Percentiles rank a stretch among this genome's conserved stretches.
Evolutionary conservation across 1,140 invertebrate genomes (phyloP).

Genomic region (Drosophila serrata): DNA sequence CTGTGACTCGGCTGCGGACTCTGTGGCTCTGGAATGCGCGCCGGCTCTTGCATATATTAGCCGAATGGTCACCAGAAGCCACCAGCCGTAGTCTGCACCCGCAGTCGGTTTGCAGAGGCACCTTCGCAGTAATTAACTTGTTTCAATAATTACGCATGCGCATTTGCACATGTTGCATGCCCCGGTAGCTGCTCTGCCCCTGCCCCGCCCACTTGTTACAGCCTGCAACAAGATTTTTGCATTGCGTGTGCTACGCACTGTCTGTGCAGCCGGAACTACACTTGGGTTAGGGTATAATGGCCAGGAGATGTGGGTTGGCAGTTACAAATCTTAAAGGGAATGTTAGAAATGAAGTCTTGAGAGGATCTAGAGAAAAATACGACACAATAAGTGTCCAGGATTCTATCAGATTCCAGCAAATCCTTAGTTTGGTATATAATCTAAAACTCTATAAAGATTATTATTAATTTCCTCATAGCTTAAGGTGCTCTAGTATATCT

Average conservation of each 20-base stretch:
- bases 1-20: conserved; percentile 43
- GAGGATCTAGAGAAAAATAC: neutral
- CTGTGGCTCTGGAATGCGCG: conserved; percentile 66
- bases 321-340: neutral
- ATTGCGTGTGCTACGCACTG: conserved; percentile 69
- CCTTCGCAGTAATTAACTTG: conserved; percentile 82
- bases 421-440: neutral
- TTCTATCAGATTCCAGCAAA: neutral
- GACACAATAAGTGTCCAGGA: no score
- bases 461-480: neutral
- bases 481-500: neutral
- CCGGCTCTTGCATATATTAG: conserved; percentile 72
- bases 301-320: neutral
- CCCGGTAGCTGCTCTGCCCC: conserved; percentile 29
- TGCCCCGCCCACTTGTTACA: conserved; percentile 53
- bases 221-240: conserved; percentile 79
- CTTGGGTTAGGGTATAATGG: conserved; percentile 6
- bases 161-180: conserved; percentile 78
- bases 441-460: neutral
- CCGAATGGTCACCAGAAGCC: conserved; percentile 26
- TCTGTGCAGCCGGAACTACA: neutral
- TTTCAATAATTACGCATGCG: conserved; percentile 83
- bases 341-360: no score
- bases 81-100: conserved; percentile 18
- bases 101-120: conserved; percentile 48